A percentile compares a stretch with the other conserved stretches of the same genome.
Conservation (phyloP, 92 coral and sea anemone species). For the Porites lobata region DNA sequence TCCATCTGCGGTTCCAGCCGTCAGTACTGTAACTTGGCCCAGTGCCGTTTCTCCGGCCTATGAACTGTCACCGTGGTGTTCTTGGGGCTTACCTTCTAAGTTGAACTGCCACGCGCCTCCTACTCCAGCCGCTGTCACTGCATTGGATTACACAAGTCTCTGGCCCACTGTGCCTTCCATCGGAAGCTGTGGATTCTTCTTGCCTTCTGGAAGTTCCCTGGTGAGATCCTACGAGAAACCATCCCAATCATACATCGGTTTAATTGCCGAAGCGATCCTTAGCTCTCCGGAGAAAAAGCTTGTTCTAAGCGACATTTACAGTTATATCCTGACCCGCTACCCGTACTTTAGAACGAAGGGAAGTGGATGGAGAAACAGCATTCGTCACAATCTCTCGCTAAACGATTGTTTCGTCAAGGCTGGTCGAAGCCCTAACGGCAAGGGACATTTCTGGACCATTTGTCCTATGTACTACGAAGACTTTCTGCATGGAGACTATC, state of each 20-base stretch:
- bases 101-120: slow-evolving; percentile 47
- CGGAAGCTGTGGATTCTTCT: slow-evolving; percentile 51
- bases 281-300: slow-evolving; percentile 95
- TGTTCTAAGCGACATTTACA: slow-evolving; percentile 94
- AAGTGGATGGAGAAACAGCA: slow-evolving; percentile 99
- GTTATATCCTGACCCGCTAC: slow-evolving; percentile 85
- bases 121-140: slow-evolving; percentile 27
- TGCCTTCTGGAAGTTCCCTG: slow-evolving; percentile 43
- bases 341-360: slow-evolving; percentile 97
- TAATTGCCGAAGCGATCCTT: slow-evolving; percentile 95
- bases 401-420: slow-evolving; percentile 96
- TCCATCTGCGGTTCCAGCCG: slow-evolving; percentile 29
- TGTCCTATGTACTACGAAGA: slow-evolving; percentile 89
- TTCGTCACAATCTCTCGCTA: slow-evolving; percentile 91
- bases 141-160: slow-evolving; percentile 44
- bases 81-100: slow-evolving; percentile 48
- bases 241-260: slow-evolving; percentile 91
- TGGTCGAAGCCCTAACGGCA: slow-evolving; percentile 98
- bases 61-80: slow-evolving; percentile 31
- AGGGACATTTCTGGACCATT: slow-evolving; percentile 97
- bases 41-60: slow-evolving; percentile 38
- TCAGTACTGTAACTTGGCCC: slow-evolving; percentile 42
- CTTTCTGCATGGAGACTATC: slow-evolving; percentile 86
- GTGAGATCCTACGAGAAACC: slow-evolving; percentile 86
- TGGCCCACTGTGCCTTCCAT: slow-evolving; percentile 50